Percentiles rank a stretch among this genome's conserved stretches.
Evolutionary conservation across 2,113 vertebrate genomes (phyloP).

Genomic region (Muntiacus muntjak): DNA sequence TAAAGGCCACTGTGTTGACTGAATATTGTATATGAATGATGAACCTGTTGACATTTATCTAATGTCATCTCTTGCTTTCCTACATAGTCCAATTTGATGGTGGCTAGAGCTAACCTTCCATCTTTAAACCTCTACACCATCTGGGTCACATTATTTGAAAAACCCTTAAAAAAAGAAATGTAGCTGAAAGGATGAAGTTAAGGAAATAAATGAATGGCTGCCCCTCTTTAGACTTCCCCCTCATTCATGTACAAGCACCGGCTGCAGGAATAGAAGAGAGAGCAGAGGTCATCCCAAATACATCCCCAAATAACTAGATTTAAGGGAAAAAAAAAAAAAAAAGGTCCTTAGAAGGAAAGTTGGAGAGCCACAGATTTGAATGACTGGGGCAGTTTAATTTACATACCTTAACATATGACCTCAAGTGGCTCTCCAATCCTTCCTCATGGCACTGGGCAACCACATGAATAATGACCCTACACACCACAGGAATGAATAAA

Average conservation of each 20-base stretch:
- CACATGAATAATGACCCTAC: conserved; percentile 96
- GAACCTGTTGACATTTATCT: not conserved
- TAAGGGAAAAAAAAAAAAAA: not conserved
- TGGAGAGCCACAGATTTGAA: conserved; percentile 56
- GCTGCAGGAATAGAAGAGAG: not conserved
- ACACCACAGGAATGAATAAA: conserved; percentile 67
- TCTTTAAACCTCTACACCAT: not conserved
- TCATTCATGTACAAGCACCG: not conserved
- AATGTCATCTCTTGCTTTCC: not conserved
- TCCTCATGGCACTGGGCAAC: conserved; percentile 98
- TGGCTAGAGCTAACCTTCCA: not conserved
- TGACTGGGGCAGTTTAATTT: conserved; percentile 1
- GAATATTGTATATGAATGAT: not conserved
- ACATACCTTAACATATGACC: conserved; percentile 96
- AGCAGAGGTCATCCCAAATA: not conserved
- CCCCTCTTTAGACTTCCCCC: not conserved
- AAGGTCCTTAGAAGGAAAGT: conserved; percentile 30
- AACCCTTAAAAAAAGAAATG: not conserved
- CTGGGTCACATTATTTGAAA: not conserved
- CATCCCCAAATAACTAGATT: not conserved
- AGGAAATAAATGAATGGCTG: not conserved
- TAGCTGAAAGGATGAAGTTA: not conserved
- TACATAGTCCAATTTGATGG: not conserved
- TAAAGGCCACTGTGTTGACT: not conserved
- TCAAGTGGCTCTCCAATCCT: conserved; percentile 94